A percentile compares a stretch with the other conserved stretches of the same genome.
Evolutionary conservation across 2,113 vertebrate genomes (phyloP).

Genomic region (Lonchura striata): DNA sequence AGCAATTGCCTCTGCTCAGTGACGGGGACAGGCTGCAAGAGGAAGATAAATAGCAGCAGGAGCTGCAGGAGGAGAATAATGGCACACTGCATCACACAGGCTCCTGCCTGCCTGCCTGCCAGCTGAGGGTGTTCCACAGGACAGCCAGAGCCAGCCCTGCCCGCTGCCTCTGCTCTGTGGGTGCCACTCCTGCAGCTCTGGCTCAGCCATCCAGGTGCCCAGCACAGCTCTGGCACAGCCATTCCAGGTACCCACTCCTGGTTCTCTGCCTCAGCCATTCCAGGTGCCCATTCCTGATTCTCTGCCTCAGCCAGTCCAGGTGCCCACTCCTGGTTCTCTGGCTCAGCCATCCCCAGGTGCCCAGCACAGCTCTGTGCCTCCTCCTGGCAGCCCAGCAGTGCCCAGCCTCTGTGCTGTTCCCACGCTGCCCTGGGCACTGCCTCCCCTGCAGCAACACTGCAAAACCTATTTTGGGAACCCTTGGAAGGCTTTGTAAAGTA

Average conservation of each 20-base stretch:
- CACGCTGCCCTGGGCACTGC: not conserved
- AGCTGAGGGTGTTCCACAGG: not conserved
- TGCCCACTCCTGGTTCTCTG: not conserved
- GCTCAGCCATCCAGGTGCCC: too few species aligned
- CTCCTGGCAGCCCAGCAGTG: not conserved
- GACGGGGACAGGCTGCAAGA: not conserved
- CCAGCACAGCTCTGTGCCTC: not conserved
- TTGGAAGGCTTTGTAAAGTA: not conserved
- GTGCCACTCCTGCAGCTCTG: too few species aligned
- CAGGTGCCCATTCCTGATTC: too few species aligned
- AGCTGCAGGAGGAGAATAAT: not conserved
- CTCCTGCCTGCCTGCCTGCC: not conserved
- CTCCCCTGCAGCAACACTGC: not conserved
- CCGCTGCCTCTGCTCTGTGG: not conserved
- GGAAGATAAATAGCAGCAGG: slow-evolving; percentile 15
- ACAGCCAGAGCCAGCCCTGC: not conserved
- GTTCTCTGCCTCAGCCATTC: too few species aligned
- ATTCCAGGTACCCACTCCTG: too few species aligned
- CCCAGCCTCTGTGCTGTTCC: not conserved
- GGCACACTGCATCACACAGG: not conserved
- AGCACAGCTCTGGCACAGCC: not conserved
- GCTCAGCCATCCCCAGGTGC: not conserved
- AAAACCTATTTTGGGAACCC: not conserved
- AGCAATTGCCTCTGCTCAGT: not conserved
- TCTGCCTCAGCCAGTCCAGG: too few species aligned